Evolutionary conservation across 64 coral and sea anemone genomes (phyloP).

Genomic region (Pocillopora damicornis): DNA sequence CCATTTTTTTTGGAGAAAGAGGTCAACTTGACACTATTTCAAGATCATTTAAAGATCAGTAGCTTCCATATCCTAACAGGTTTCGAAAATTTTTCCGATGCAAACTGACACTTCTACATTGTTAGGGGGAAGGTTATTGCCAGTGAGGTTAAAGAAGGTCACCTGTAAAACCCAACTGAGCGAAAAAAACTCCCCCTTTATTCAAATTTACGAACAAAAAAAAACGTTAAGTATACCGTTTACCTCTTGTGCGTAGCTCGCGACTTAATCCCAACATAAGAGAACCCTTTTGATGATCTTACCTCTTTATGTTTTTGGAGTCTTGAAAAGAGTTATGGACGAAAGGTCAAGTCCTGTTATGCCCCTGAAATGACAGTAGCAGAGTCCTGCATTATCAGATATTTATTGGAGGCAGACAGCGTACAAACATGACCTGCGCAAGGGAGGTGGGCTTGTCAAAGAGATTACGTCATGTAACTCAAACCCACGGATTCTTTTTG

Average conservation of each 20-base stretch:
- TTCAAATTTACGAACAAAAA: not conserved
- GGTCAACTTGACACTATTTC: not conserved
- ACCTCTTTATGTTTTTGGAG: not conserved
- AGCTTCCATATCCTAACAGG: not conserved
- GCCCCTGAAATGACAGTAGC: not conserved
- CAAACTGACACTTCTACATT: not conserved
- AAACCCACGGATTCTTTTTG: not conserved
- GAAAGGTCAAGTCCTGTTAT: slow-evolving; percentile 17
- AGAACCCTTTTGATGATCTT: not conserved
- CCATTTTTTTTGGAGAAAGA: not conserved
- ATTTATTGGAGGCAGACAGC: not conserved
- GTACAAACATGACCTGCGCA: not conserved
- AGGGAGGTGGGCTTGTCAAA: not conserved
- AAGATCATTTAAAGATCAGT: not conserved
- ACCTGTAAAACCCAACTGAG: not conserved
- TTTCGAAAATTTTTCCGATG: not conserved
- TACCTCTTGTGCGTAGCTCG: too few relatives aligned
- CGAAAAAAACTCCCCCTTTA: not conserved
- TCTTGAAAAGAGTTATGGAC: not conserved
- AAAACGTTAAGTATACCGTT: not conserved
- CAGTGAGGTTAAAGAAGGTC: not conserved
- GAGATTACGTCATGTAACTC: slow-evolving; percentile 27
- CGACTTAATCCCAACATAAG: too few relatives aligned
- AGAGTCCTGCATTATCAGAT: not conserved
- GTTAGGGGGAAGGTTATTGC: not conserved